Percentiles rank a stretch among this genome's conserved stretches.
Conservation (phyloP, 2,797 vertebrate genomes). For the Epinephelus awoara region DNA sequence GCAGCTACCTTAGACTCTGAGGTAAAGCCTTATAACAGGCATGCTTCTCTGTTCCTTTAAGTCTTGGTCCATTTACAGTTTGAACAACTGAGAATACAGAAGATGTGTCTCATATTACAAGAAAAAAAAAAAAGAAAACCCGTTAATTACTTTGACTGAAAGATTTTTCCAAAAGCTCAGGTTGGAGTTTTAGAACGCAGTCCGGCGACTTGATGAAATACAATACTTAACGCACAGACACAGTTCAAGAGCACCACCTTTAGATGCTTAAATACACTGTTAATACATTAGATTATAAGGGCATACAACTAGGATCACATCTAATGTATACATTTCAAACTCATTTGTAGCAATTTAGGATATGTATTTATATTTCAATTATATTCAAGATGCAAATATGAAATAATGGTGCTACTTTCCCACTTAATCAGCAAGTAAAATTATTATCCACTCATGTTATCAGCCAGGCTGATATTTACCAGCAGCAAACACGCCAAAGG, state of each 20-base stretch:
- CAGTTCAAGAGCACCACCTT: conserved; percentile 5
- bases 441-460: conserved; percentile 21
- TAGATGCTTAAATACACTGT: conserved; percentile 23
- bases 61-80: conserved; percentile 58
- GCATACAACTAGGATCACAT: neutral
- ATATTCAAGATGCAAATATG: conserved; percentile 22
- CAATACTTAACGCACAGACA: conserved; percentile 10
- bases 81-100: conserved; percentile 37
- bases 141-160: conserved; percentile 58
- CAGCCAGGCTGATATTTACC: conserved; percentile 26
- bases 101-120: conserved; percentile 50
- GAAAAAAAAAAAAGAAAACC: conserved; percentile 42
- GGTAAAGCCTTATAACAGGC: conserved; percentile 38
- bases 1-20: conserved; percentile 27
- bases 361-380: conserved; percentile 9
- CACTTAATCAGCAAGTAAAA: conserved; percentile 15
- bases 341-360: conserved; percentile 32
- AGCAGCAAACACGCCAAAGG: too few relatives aligned
- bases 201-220: conserved; percentile 45
- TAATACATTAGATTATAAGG: neutral
- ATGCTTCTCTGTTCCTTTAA: conserved; percentile 30
- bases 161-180: conserved; percentile 51
- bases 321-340: neutral
- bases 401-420: neutral
- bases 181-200: conserved; percentile 21